Percentiles rank a stretch among this genome's conserved stretches.
These are phyloP conservation scores for Brachionus calyciflorus DNA, from an alignment of 1,140 invertebrate species.

Conservation along the genomic window DNA sequence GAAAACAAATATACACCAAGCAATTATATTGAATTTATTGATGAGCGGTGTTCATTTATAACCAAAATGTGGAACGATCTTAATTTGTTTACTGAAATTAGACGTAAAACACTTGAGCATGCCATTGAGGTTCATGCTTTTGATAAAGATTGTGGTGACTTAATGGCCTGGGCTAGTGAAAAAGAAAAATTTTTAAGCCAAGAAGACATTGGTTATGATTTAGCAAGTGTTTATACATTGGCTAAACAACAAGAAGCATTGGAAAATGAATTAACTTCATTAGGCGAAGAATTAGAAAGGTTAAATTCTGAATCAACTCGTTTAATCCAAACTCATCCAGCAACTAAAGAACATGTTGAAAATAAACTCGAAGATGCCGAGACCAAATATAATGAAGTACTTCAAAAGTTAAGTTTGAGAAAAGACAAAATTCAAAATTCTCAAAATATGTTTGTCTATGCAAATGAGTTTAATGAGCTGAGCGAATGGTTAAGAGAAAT, in stretches of 20 bases:
- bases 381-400: background rate
- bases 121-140: conserved; percentile 40
- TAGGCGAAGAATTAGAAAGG: conserved; percentile 29
- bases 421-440: conserved; percentile 38
- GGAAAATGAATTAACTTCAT: background rate
- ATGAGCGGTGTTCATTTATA: background rate
- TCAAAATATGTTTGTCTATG: conserved; percentile 29
- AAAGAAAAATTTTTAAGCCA: conserved; percentile 33
- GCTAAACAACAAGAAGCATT: conserved; percentile 43
- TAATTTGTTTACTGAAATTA: background rate
- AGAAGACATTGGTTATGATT: conserved; percentile 43
- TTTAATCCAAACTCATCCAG: conserved; percentile 23
- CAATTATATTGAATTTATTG: conserved; percentile 27
- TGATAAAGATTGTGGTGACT: conserved; percentile 43
- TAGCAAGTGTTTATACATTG: conserved; percentile 40
- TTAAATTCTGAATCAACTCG: conserved; percentile 34
- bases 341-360: conserved; percentile 40
- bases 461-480: conserved; percentile 30
- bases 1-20: conserved; percentile 37
- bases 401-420: background rate
- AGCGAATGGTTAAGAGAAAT: conserved; percentile 42
- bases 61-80: conserved; percentile 9
- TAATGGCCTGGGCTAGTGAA: conserved; percentile 30
- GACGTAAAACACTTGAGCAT: conserved; percentile 12
- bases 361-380: conserved; percentile 28